Percentiles rank a stretch among this genome's conserved stretches.
Evolutionary conservation across 2,113 vertebrate species (phyloP).

Genomic region (Suncus etruscus): DNA sequence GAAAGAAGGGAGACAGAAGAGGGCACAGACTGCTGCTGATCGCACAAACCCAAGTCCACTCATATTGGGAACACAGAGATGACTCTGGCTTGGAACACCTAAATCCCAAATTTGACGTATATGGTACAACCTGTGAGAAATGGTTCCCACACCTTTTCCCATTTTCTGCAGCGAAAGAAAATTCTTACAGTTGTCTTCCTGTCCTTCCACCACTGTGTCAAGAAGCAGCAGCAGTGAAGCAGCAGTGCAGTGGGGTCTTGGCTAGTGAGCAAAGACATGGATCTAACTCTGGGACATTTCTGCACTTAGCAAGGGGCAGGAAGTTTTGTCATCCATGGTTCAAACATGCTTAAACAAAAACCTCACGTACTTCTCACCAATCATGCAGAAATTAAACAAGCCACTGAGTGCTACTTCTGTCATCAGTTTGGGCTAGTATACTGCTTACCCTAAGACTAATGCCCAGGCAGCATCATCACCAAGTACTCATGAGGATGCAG

Average conservation of each 20-base stretch:
- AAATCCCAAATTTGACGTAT: neutral
- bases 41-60: neutral
- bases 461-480: neutral
- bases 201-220: neutral
- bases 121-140: neutral
- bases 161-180: slow-evolving; percentile 33
- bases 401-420: neutral
- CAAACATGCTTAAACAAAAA: slow-evolving; percentile 13
- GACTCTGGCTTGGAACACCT: neutral
- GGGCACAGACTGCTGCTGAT: neutral
- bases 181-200: neutral
- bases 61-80: neutral
- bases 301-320: neutral
- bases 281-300: slow-evolving; percentile 52
- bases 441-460: neutral
- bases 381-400: neutral
- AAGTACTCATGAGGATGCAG: accelerated
- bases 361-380: neutral
- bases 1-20: neutral
- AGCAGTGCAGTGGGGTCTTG: neutral
- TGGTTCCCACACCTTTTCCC: neutral
- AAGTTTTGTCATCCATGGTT: slow-evolving; percentile 33
- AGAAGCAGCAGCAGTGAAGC: slow-evolving; percentile 20
- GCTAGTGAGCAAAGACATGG: neutral
- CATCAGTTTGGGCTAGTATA: slow-evolving; percentile 17